Evolutionary conservation across 2,113 vertebrate species (phyloP), one percentile per base, ranked within the genome.

Genomic region (Syrrhaptes paradoxus): DNA sequence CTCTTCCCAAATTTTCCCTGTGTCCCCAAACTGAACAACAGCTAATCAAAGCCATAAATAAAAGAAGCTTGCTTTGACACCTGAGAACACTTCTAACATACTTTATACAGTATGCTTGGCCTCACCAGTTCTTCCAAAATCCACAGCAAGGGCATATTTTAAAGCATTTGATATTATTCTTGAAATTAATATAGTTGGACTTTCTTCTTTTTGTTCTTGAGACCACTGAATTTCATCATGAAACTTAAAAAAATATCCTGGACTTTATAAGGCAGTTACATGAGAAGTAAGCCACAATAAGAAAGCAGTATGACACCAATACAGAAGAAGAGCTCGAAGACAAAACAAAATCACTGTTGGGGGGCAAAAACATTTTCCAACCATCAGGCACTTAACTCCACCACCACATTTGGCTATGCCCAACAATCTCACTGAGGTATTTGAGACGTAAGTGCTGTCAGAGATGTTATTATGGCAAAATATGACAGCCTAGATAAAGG

Each of bases 1-100:
- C 87, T 94, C 94, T 72, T 96, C 93, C 88, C 92, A 95, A 92
- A 89, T 77, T 84, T 87, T 95, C 89, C 87, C 85, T 57, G 1
- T 94, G 36, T 87, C 68, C 43, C 74, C 67, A 41, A 85, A 95
- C 91, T 96, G 82, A 97, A 77, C 91, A 96, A 78, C 81, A 92
- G 91, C 74, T 93, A 95, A 93, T 68, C 72, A 95, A 95, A 95
- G 71, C 65, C 89, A 77, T 80, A 79, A 85, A 80, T 70, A 62
- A 92, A 87, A 66, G 66, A 87, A 90, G 32, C 7, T 7, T 6
- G 3, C 19, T 88, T 66, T 89, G 95, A 95, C 90, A 97, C 89
- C 65, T 62, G 68, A 86, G 38, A 92, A 73, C 58, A 45, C 7
- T 32, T 85, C 36, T 76, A 68, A 58, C 7, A 38, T 46, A 87